Percentiles rank a stretch among this genome's conserved stretches.
These are phyloP conservation scores for Bufo gargarizans DNA, from an alignment of 2,113 vertebrate genomes.

Conservation along the genomic window DNA sequence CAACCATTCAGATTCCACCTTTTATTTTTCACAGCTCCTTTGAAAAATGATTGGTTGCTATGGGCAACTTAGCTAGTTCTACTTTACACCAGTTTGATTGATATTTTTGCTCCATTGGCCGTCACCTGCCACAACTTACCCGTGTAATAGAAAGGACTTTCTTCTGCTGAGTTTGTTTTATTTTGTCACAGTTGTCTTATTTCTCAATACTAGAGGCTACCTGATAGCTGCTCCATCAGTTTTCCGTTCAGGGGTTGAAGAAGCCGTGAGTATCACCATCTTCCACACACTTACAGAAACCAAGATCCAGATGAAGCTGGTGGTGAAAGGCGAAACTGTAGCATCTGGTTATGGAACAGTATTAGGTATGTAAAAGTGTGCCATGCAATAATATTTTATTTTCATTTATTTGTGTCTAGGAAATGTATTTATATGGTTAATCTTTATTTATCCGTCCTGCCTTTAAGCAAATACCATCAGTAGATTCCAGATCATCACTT, in stretches of 20 bases:
- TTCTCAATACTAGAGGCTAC: constrained; percentile 78
- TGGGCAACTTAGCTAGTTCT: neutral
- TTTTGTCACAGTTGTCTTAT: neutral
- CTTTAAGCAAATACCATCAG: no score
- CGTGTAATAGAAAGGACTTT: neutral
- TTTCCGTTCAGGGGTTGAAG: constrained; percentile 84
- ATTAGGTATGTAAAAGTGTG: constrained; percentile 74
- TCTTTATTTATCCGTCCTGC: no score
- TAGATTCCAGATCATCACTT: no score
- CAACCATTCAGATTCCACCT: no score
- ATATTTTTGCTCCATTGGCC: neutral
- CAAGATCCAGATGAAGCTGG: constrained; percentile 83
- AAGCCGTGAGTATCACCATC: constrained; percentile 87
- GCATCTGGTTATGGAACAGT: constrained; percentile 77
- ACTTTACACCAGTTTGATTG: neutral
- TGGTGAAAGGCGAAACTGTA: constrained; percentile 83
- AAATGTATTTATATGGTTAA: neutral
- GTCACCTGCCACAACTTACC: neutral
- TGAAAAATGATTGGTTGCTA: no score
- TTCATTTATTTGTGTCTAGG: neutral
- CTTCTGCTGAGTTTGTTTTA: neutral
- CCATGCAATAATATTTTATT: neutral
- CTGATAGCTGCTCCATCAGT: constrained; percentile 87
- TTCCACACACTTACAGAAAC: constrained; percentile 84
- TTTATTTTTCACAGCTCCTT: no score